These are phyloP conservation scores for Gasteruption jaculator DNA, from an alignment of 2,888 invertebrate species.

Conservation along the genomic window DNA sequence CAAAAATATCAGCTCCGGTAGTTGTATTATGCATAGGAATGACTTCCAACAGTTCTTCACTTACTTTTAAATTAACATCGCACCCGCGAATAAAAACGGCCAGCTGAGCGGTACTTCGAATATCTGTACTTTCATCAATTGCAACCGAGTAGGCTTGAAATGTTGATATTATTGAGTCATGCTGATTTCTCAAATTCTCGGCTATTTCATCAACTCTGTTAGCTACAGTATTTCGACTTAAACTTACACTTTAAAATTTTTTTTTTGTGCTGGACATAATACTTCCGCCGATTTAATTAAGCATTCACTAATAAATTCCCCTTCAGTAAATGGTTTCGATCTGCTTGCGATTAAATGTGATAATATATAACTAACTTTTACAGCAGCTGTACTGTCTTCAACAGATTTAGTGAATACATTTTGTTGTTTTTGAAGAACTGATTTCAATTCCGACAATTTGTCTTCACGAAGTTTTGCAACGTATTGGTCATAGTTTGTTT, in stretches of 20 bases:
- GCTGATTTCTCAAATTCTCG: constrained; percentile 17
- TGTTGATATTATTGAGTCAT: constrained; percentile 11
- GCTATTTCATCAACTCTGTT: constrained; percentile 18
- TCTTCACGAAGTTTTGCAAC: constrained; percentile 15
- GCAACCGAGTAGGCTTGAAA: constrained; percentile 17
- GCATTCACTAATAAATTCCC: constrained; percentile 17
- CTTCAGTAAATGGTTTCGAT: no score
- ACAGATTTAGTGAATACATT: constrained; percentile 13
- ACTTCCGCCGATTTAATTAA: constrained; percentile 13
- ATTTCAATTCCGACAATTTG: constrained; percentile 14
- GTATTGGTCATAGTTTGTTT: constrained; percentile 9
- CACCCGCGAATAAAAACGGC: constrained; percentile 21
- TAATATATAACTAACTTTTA: constrained; percentile 14
- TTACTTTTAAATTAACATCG: constrained; percentile 18
- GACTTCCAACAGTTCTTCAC: constrained; percentile 20
- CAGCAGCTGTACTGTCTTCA: constrained; percentile 15
- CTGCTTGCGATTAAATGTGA: no score
- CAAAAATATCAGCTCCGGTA: constrained; percentile 20
- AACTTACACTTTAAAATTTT: constrained; percentile 16
- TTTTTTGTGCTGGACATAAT: constrained; percentile 17
- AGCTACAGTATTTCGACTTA: constrained; percentile 17
- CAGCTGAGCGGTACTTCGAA: constrained; percentile 17
- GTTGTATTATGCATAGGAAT: constrained; percentile 18
- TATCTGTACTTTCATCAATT: constrained; percentile 21
- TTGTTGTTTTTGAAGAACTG: constrained; percentile 15